These are phyloP conservation scores for Pinctada fucata DNA, from an alignment of 2,888 invertebrate genomes.

Conservation along the genomic window DNA sequence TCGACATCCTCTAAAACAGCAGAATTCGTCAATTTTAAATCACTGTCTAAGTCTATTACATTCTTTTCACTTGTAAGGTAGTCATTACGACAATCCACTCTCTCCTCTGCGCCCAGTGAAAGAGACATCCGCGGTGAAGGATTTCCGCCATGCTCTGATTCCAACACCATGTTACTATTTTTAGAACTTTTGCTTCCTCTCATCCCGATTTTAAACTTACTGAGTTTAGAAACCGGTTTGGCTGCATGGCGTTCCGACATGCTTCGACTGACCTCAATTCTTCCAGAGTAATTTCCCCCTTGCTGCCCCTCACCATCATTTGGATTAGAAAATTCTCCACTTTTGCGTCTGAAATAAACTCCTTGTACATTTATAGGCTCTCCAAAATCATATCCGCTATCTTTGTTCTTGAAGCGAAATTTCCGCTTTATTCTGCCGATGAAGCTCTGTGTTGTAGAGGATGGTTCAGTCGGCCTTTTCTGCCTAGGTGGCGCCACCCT, in stretches of 20 bases:
- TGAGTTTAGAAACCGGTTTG: conserved; percentile 15
- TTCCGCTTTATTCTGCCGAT: conserved; percentile 49
- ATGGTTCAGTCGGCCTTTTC: conserved; percentile 8
- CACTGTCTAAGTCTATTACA: conserved; percentile 33
- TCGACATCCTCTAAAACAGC: conserved; percentile 49
- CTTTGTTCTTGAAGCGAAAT: conserved; percentile 51
- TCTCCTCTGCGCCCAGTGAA: conserved; percentile 10
- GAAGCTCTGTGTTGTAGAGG: conserved; percentile 42
- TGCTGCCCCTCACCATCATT: neutral
- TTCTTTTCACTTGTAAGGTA: conserved; percentile 42
- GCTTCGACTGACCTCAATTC: conserved; percentile 28
- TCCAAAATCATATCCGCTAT: conserved; percentile 45
- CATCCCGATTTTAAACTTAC: conserved; percentile 7
- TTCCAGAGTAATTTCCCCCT: neutral
- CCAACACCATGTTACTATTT: conserved; percentile 5
- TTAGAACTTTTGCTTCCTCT: conserved; percentile 14
- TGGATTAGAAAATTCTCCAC: conserved; percentile 11
- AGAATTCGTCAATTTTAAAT: conserved; percentile 6
- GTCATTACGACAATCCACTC: conserved; percentile 41
- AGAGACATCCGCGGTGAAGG: neutral
- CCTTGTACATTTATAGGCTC: conserved; percentile 30
- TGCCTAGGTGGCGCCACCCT: conserved; percentile 23
- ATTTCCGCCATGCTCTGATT: neutral
- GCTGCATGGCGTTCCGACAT: conserved; percentile 25
- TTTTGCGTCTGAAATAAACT: conserved; percentile 27